phyloP scores from a whole-genome alignment of 2,888 invertebrate species.

The Philereme vetulata region DNA sequence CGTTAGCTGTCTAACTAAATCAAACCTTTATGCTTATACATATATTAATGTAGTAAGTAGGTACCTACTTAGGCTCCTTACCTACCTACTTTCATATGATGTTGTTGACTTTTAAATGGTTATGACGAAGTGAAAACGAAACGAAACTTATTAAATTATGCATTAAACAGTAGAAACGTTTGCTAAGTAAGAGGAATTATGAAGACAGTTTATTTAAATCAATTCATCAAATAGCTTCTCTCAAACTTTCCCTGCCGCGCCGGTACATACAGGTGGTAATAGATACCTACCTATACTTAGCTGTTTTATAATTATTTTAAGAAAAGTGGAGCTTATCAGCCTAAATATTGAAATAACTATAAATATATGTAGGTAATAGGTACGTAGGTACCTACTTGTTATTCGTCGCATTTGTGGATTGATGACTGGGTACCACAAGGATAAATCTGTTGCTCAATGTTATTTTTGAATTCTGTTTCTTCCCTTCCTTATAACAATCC shows the following conservation, averaged over 20 bases:
- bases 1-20: too few species aligned
- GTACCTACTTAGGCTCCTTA: not conserved
- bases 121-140: slow-evolving; percentile 11
- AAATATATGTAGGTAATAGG: too few species aligned
- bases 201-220: slow-evolving; percentile 36
- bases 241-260: slow-evolving; percentile 31
- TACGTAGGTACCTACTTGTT: not conserved
- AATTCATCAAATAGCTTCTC: slow-evolving; percentile 30
- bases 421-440: not conserved
- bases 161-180: slow-evolving; percentile 25
- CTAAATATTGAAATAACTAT: too few species aligned
- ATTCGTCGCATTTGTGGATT: too few species aligned
- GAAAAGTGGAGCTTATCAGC: too few species aligned
- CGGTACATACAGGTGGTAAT: not conserved
- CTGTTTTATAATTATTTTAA: too few species aligned
- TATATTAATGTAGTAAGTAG: not conserved
- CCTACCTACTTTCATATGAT: not conserved
- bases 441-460: too few species aligned
- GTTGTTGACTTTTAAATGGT: too few species aligned
- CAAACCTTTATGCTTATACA: too few species aligned
- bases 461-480: not conserved
- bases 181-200: slow-evolving; percentile 27
- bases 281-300: too few species aligned
- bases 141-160: slow-evolving; percentile 37
- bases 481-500: too few species aligned